phyloP scores from a whole-genome alignment of 2,888 invertebrate species.

The Oscheius sp. region DNA sequence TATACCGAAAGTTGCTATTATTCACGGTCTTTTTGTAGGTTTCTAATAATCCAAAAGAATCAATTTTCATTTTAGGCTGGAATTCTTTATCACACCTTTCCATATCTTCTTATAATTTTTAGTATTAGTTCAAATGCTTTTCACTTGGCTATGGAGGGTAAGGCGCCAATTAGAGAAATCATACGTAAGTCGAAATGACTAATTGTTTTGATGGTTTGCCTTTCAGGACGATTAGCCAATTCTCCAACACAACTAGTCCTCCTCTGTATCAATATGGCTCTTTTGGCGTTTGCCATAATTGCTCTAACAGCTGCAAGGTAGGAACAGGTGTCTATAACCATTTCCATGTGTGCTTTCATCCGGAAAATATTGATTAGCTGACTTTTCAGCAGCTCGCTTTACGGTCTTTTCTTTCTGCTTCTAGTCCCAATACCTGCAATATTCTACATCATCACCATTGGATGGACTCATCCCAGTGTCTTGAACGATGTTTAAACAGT shows the following conservation, averaged over 20 bases:
- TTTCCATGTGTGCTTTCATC: not conserved
- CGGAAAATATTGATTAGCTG: not conserved
- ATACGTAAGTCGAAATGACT: slow-evolving; percentile 46
- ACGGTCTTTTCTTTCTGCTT: slow-evolving; percentile 28
- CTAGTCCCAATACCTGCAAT: slow-evolving; percentile 55
- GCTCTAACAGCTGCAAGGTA: slow-evolving; percentile 42
- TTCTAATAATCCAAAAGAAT: slow-evolving; percentile 3
- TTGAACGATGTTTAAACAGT: slow-evolving; percentile 11
- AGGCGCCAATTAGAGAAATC: slow-evolving; percentile 46
- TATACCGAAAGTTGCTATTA: slow-evolving; percentile 58
- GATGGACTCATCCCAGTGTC: slow-evolving; percentile 52
- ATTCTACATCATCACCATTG: slow-evolving; percentile 58
- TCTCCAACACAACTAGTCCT: slow-evolving; percentile 47
- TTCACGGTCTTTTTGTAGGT: slow-evolving; percentile 56
- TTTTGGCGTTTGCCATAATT: slow-evolving; percentile 43
- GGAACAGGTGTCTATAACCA: slow-evolving; percentile 8
- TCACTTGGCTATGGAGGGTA: slow-evolving; percentile 57
- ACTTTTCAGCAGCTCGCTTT: slow-evolving; percentile 9
- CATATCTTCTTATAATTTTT: slow-evolving; percentile 51
- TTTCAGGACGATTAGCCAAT: slow-evolving; percentile 34
- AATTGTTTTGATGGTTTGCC: no score
- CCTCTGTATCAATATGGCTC: slow-evolving; percentile 48
- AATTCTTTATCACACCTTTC: slow-evolving; percentile 57
- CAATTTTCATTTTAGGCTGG: slow-evolving; percentile 56
- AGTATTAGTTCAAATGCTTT: slow-evolving; percentile 52